A percentile compares a stretch with the other conserved stretches of the same genome.
Evolutionary conservation across 2,797 vertebrate genomes (phyloP).

Genomic region (Huso huso): DNA sequence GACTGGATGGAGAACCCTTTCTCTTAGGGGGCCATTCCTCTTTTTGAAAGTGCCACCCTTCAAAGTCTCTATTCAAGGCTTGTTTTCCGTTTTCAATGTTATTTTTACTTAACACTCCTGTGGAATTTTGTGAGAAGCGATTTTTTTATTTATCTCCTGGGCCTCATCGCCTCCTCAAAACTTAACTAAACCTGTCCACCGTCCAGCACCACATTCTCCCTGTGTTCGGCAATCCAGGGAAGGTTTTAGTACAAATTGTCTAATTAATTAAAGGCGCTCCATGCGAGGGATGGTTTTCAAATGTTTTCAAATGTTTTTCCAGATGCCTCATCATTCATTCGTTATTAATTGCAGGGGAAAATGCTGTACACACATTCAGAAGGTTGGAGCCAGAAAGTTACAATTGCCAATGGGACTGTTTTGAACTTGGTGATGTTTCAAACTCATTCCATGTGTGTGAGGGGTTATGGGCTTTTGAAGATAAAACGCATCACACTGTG

Average conservation of each 20-base stretch:
- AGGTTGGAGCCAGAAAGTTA: constrained; percentile 13
- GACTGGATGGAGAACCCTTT: too few species aligned
- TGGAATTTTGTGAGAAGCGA: too few species aligned
- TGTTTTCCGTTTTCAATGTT: too few species aligned
- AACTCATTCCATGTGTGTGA: constrained; percentile 24
- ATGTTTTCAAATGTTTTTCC: neutral
- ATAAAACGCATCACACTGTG: too few species aligned
- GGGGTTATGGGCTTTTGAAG: too few species aligned
- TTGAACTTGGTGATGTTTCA: constrained; percentile 18
- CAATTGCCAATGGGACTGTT: constrained; percentile 21
- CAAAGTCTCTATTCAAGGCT: too few species aligned
- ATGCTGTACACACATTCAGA: constrained; percentile 22
- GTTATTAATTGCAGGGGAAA: constrained; percentile 21
- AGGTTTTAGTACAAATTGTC: constrained; percentile 1
- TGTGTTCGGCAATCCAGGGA: neutral
- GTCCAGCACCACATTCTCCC: neutral
- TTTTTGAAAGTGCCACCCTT: too few species aligned
- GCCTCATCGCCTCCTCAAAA: too few species aligned
- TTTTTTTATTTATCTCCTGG: constrained; percentile 36
- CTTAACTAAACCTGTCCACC: neutral
- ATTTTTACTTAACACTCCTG: too few species aligned
- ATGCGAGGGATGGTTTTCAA: neutral
- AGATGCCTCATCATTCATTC: constrained; percentile 16
- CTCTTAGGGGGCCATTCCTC: too few species aligned
- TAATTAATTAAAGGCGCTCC: constrained; percentile 2